Conservation (phyloP, 2,888 invertebrate genomes). For the Diarsia rubi region DNA sequence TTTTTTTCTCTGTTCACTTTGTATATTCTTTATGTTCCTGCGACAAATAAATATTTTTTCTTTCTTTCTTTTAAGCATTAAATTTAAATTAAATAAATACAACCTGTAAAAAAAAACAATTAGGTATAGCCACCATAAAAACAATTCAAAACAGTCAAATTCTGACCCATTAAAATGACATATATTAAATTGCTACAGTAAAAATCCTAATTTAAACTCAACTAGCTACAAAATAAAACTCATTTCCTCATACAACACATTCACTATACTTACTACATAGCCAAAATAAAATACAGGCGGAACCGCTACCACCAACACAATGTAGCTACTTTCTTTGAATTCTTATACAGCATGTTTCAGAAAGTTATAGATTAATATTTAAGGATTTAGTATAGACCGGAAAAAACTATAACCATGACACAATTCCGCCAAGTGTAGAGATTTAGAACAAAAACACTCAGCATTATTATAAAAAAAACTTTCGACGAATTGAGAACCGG, state of each 20-base stretch:
- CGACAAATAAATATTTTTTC: too few species aligned
- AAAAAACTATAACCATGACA: too few species aligned
- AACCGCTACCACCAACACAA: conserved; percentile 16
- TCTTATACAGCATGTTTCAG: background rate
- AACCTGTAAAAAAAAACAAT: too few species aligned
- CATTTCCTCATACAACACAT: background rate
- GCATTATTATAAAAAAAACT: too few species aligned
- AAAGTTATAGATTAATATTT: background rate
- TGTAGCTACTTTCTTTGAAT: conserved; percentile 19
- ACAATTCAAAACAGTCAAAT: too few species aligned
- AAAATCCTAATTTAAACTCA: background rate
- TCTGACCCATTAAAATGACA: too few species aligned
- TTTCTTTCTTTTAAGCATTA: too few species aligned
- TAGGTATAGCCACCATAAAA: too few species aligned
- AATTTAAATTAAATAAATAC: too few species aligned
- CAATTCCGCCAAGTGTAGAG: background rate
- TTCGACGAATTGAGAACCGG: too few species aligned
- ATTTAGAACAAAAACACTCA: background rate
- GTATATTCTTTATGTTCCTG: too few species aligned
- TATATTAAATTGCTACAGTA: background rate
- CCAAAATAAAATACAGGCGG: conserved; percentile 1
- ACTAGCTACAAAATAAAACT: background rate
- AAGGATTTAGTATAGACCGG: background rate
- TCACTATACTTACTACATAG: background rate
- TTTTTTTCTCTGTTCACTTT: too few species aligned